Base-by-base conservation (phyloP, 2,113 vertebrate genomes). In the Stegastes partitus region DNA sequence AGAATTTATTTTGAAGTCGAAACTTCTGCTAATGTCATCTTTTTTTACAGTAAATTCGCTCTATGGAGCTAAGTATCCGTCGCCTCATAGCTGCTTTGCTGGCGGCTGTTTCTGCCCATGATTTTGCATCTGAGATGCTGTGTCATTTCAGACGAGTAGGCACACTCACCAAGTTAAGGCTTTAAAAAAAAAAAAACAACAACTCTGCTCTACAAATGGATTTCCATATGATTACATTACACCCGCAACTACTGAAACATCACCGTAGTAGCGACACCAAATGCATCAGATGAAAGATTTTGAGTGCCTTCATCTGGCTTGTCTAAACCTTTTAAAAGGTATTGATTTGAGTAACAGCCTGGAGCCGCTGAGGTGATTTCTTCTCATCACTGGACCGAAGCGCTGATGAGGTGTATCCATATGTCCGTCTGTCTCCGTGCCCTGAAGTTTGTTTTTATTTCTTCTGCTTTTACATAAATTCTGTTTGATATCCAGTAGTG, bases 311-410 rank as follows among this genome's bases (percentile, higher is more conserved):
- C 73, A 64, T 73, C 56, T 70, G 45, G 25, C 71, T 73, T 75
- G 71, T 89, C 77, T 85, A 71, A 74, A 65, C 66, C 65, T 58
- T 77, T 77, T 85, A 84, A 85, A 79, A 58, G 58, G 23, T 76
- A 87, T 83, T 84, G 75, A 86, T 85, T 73, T 71, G 26, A 82
- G 51, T 44, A 72, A 66, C 31, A 74, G 80, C 87, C 80, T 23
- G 0, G 6, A 56, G 74, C 26, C 39, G 71, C 68, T 57, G 64
- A 74, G 25, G 85, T 56, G 57, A 85, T 83, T 81, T 81, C 50
- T 77, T 73, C 62, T 76, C 66, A 82, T 85, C 77, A 47, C 56
- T 21, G 3, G 72, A 79, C 67, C 58, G 19, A 42, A 80, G 44
- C 59, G 47, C 67, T 54, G 69, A 76, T 75, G 68, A 84, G 59